A percentile compares a stretch with the other conserved stretches of the same genome.
Conservation (phyloP, 2,888 invertebrate genomes). For the Girardia tigrina region DNA sequence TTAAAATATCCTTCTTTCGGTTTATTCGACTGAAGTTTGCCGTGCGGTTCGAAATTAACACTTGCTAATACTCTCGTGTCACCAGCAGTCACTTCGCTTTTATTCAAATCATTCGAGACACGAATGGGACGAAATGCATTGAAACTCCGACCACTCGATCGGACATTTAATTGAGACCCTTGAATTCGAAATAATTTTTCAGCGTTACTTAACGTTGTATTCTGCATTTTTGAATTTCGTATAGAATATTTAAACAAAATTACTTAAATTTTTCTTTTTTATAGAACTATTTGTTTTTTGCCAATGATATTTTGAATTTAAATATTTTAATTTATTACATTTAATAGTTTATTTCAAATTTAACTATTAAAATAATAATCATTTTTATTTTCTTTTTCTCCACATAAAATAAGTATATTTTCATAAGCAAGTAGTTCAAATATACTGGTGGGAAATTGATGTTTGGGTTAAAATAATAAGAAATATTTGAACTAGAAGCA, state of each 20-base stretch:
- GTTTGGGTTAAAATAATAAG: too few species aligned
- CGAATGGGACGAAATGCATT: not conserved
- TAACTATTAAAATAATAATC: too few species aligned
- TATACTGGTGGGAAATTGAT: too few species aligned
- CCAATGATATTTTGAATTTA: too few species aligned
- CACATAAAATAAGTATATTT: too few species aligned
- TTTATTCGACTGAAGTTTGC: not conserved
- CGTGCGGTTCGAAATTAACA: not conserved
- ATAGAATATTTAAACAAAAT: not conserved
- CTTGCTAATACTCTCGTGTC: not conserved
- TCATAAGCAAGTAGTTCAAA: too few species aligned
- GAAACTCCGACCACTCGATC: not conserved
- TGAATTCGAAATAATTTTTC: constrained; percentile 17
- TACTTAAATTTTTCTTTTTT: too few species aligned
- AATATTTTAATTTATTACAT: too few species aligned
- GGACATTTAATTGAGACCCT: not conserved
- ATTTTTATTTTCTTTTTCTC: too few species aligned
- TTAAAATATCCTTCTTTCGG: constrained; percentile 10
- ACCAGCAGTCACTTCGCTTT: not conserved
- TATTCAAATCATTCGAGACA: not conserved
- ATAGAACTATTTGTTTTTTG: too few species aligned
- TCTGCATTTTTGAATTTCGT: not conserved
- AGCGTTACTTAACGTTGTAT: not conserved
- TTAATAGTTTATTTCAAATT: too few species aligned
- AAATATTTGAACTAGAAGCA: too few species aligned